phyloP scores from a whole-genome alignment of 2,113 vertebrate species.

The Prolemur simus region DNA sequence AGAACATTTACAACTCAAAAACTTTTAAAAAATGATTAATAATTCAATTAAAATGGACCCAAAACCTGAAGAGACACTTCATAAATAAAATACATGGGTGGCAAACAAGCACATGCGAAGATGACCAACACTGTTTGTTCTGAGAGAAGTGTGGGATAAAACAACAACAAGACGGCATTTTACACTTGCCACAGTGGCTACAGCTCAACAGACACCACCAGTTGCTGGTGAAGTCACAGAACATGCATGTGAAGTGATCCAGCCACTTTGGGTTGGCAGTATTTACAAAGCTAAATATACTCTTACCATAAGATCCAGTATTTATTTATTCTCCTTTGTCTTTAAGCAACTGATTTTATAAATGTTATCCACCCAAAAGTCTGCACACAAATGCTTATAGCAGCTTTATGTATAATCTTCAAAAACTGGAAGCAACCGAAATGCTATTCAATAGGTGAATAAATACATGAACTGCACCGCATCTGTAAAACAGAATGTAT shows the following conservation, averaged over 20 bases:
- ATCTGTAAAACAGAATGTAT: neutral
- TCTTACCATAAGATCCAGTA: neutral
- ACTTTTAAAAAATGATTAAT: neutral
- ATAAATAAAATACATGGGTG: neutral
- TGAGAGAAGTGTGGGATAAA: neutral
- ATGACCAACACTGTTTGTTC: neutral
- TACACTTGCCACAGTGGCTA: neutral
- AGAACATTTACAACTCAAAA: neutral
- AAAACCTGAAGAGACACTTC: neutral
- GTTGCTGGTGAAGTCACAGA: neutral
- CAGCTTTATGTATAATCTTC: neutral
- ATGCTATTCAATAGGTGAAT: neutral
- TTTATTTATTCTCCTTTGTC: neutral
- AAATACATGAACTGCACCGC: neutral
- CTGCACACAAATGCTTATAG: neutral
- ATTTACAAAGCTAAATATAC: neutral
- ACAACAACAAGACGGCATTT: neutral
- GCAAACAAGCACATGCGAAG: neutral
- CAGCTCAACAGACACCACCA: neutral
- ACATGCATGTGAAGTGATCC: neutral
- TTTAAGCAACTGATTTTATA: neutral
- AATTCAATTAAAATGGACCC: neutral
- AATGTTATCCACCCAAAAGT: neutral
- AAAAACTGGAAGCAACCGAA: neutral
- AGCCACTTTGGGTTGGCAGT: too few relatives aligned